Evolutionary conservation across 2,888 invertebrate species (phyloP).

Genomic region (Zaprionus bogoriensis): DNA sequence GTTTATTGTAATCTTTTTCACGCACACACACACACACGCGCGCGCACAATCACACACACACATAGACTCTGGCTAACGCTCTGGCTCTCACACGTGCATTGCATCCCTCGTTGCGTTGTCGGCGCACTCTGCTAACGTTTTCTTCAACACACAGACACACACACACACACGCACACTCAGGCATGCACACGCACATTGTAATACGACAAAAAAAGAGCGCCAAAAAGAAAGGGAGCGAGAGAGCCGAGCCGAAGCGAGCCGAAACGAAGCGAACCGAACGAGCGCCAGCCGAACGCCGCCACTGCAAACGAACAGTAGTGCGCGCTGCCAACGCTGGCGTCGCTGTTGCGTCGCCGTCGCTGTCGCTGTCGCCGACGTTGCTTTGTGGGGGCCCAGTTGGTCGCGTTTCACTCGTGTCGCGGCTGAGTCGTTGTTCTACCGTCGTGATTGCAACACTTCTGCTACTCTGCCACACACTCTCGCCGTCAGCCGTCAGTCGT

Average conservation of each 20-base stretch:
- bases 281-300: slow-evolving; percentile 11
- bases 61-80: slow-evolving; percentile 2
- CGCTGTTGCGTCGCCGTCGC: slow-evolving; percentile 15
- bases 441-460: slow-evolving; percentile 80
- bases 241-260: no score
- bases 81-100: slow-evolving; percentile 65
- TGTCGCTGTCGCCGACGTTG: slow-evolving; percentile 20
- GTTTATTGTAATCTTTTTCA: slow-evolving; percentile 72
- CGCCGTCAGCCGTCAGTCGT: slow-evolving; percentile 19
- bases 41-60: slow-evolving; percentile 12
- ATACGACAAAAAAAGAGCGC: no score
- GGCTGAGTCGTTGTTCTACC: slow-evolving; percentile 81
- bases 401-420: slow-evolving; percentile 49
- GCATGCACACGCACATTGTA: no score
- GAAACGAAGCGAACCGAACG: slow-evolving; percentile 6
- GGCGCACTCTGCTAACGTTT: slow-evolving; percentile 13
- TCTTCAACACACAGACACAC: no score
- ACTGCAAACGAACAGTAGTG: slow-evolving; percentile 3
- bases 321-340: slow-evolving; percentile 9
- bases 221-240: no score
- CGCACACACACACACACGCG: slow-evolving; percentile 33
- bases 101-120: slow-evolving; percentile 56
- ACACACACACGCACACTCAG: no score
- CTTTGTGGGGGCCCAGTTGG: slow-evolving; percentile 64
- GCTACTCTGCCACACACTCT: slow-evolving; percentile 39